These are phyloP conservation scores for Tanypteryx hageni DNA, from an alignment of 2,888 invertebrate species.

Conservation along the genomic window DNA sequence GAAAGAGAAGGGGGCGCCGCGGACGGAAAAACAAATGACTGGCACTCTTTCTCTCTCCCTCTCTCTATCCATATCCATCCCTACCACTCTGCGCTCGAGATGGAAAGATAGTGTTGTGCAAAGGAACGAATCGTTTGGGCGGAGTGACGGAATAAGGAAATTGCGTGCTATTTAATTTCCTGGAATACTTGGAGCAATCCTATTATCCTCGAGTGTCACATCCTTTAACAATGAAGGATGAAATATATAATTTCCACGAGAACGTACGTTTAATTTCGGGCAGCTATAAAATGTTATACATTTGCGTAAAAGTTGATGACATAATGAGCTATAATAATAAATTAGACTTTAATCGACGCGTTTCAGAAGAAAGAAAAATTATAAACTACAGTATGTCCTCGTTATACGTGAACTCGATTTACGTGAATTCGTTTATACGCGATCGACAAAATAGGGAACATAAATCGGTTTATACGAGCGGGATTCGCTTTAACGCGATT, in stretches of 20 bases:
- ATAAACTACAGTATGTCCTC: too few relatives aligned
- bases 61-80: background rate
- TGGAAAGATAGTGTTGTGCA: background rate
- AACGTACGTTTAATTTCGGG: too few relatives aligned
- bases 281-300: too few relatives aligned
- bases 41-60: background rate
- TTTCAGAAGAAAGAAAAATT: too few relatives aligned
- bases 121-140: background rate
- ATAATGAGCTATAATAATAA: too few relatives aligned
- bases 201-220: background rate
- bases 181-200: background rate
- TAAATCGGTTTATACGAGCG: too few relatives aligned
- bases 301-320: too few relatives aligned
- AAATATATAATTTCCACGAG: background rate
- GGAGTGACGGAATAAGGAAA: background rate
- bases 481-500: too few relatives aligned
- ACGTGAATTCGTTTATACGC: too few relatives aligned
- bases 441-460: too few relatives aligned
- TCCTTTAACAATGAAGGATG: background rate
- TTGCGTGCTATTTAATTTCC: background rate
- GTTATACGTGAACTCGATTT: too few relatives aligned
- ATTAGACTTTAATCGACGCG: too few relatives aligned
- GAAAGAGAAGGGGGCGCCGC: background rate
- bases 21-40: background rate
- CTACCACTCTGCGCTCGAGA: background rate